Conservation (phyloP, 2,797 vertebrate genomes). For the Enteromius trimaculatus region DNA sequence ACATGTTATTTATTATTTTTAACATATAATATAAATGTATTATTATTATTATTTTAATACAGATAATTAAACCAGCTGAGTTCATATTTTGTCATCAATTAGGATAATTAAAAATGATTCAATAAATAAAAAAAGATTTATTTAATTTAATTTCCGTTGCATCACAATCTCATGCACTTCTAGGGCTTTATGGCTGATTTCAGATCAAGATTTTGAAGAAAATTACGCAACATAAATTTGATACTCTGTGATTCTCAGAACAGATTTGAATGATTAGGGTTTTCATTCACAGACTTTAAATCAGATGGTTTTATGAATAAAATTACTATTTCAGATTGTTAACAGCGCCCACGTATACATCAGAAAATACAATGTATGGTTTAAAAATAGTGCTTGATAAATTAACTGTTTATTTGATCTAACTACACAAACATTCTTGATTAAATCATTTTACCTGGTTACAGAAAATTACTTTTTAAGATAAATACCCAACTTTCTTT, state of each 20-base stretch:
- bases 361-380: conserved; percentile 71
- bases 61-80: not conserved
- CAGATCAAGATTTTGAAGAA: not conserved
- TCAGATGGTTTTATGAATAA: conserved; percentile 63
- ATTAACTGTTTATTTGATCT: conserved; percentile 72
- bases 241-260: not conserved
- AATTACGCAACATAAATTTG: not conserved
- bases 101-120: not conserved
- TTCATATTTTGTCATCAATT: not conserved
- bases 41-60: not conserved
- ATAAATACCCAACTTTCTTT: conserved; percentile 70
- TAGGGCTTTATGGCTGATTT: not conserved
- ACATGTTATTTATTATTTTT: not conserved
- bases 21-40: no score
- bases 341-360: conserved; percentile 67
- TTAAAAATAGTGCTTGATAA: conserved; percentile 74
- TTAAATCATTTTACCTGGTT: conserved; percentile 64
- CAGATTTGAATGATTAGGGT: conserved; percentile 48
- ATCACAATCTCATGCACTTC: not conserved
- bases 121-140: not conserved
- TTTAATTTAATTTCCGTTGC: not conserved
- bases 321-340: conserved; percentile 60
- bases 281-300: conserved; percentile 59
- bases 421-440: conserved; percentile 56
- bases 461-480: conserved; percentile 67